phyloP scores from a whole-genome alignment of 2,113 vertebrate species.

The Galemys pyrenaicus region DNA sequence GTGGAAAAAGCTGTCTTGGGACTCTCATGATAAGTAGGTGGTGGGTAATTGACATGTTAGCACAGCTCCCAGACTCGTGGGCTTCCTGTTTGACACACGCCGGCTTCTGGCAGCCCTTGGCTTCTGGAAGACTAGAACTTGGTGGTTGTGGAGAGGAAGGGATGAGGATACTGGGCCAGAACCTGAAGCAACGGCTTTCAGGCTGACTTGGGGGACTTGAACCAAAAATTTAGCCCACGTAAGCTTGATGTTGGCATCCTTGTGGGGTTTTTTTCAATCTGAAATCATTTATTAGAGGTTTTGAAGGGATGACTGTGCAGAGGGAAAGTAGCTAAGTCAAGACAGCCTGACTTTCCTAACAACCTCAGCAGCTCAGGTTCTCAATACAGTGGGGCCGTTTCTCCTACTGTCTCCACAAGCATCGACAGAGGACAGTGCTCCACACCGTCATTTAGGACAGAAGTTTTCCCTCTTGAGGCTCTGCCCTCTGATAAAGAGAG shows the following conservation, averaged over 20 bases:
- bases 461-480: not conserved
- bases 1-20: conserved; percentile 25
- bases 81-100: not conserved
- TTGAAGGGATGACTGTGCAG: not conserved
- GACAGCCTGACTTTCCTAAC: not conserved
- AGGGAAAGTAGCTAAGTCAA: not conserved
- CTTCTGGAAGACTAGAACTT: not conserved
- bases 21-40: conserved; percentile 9
- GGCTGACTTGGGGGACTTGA: not conserved
- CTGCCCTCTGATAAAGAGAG: not conserved
- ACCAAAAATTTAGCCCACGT: not conserved
- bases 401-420: not conserved
- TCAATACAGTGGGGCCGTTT: not conserved
- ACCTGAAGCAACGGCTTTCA: not conserved
- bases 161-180: rapidly evolving
- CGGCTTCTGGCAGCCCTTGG: not conserved
- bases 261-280: not conserved
- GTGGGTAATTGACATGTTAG: conserved; percentile 16
- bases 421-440: not conserved
- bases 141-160: not conserved
- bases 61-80: not conserved
- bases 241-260: not conserved
- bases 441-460: not conserved
- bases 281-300: not conserved
- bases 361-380: not conserved